Base-by-base conservation (phyloP, 2,888 invertebrate species). In the Blera fallax region DNA sequence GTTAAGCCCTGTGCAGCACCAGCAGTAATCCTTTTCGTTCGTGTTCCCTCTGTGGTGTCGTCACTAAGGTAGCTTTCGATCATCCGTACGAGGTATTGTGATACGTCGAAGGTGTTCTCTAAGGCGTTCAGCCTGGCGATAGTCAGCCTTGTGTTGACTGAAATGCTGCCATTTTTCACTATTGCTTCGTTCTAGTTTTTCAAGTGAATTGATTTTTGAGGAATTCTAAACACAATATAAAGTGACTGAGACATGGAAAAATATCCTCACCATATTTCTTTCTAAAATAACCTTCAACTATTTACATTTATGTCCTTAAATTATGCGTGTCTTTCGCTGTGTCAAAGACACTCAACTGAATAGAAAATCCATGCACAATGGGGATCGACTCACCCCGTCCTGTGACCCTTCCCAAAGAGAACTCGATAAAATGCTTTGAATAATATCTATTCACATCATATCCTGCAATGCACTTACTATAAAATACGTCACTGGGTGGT, bases 401-500 rank as follows among this genome's bases (percentile, higher is more conserved):
- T 29, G 27, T 3, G 18, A 11, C 54, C 29, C 45, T 54, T 52
- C 45, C 50, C 45, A 40, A 60, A 29, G 54, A 45, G 45, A 65
- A 50, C 48, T 37, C 65, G 29, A 27, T 64, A 48, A 50, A 76
- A 32, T 58, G 7, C 48, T 37, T 60, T 58, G 40, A 58, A 77
- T 58, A 58, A 67, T 76, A 56, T 76, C 18, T 65, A 29, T 60
- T 48, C 37, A n/a, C 48, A n/a, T 34, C 56, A 45, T 48, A n/a
- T 24, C 14, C 50, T 58, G 67, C 58, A 76, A 29, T 76, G 40
- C 58, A 60, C 50, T 34, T 32, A 40, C 50, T 32, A 70, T 58
- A 50, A 56, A n/a, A n/a, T n/a, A 54, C 45, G 21, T 34, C 64
- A 34, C n/a, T 34, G 18, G 29, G 58, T 74, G 64, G 27, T 16